phyloP scores from a whole-genome alignment of 2,113 vertebrate species.

The Numida meleagris region DNA sequence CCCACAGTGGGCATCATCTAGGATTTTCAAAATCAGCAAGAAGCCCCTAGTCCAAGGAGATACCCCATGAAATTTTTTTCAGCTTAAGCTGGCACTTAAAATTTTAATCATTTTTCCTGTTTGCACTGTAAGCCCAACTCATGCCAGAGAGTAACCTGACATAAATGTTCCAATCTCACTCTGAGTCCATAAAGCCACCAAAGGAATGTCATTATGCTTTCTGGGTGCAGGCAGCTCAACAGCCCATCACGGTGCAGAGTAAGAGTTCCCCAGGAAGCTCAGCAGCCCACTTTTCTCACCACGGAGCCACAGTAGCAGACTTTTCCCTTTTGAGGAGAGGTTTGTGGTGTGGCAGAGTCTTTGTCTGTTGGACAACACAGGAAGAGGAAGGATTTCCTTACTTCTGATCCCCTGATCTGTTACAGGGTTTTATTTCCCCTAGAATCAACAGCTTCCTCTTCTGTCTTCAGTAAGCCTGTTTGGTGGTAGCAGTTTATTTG shows the following conservation, averaged over 20 bases:
- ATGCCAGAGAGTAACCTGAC: background rate
- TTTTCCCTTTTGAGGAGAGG: background rate
- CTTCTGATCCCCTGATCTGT: background rate
- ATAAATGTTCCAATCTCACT: background rate
- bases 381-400: background rate
- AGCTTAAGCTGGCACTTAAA: background rate
- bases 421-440: background rate
- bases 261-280: background rate
- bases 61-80: background rate
- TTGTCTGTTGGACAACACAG: background rate
- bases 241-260: fast-evolving
- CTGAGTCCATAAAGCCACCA: background rate
- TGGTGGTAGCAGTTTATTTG: background rate
- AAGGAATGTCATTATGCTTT: fast-evolving
- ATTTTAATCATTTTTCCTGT: background rate
- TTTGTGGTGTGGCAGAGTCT: background rate
- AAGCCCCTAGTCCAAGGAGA: background rate
- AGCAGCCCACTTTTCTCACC: background rate
- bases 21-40: background rate
- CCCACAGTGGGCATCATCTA: background rate
- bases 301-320: background rate
- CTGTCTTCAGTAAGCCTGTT: background rate
- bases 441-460: background rate
- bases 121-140: background rate
- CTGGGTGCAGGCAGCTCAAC: background rate